Base-by-base conservation (phyloP, 1,140 invertebrate species). In the Centruroides sculpturatus region DNA sequence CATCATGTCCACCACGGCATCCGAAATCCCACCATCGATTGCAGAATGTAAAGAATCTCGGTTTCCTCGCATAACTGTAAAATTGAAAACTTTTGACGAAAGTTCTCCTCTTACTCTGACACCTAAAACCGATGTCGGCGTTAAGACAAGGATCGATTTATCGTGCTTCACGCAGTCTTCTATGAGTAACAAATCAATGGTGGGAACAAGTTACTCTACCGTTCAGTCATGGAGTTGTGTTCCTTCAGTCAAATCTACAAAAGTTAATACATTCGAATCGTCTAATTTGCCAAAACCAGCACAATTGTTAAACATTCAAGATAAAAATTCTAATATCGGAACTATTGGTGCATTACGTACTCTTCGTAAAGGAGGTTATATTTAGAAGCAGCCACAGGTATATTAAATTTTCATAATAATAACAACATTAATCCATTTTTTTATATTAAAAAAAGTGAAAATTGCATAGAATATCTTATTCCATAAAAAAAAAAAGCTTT, bases 271-370 rank as follows among this genome's bases (percentile, higher is more conserved):
- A 34, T 56, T 59, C 35, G 57, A 60, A 11, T 63, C 65, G 10
- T 64, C 62, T 36, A 41, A 60, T 35, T 58, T 64, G 62, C 65
- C 65, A 11, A 66, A 66, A 51, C 65, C 65, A 23, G 57, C 65
- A 8, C 50, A 65, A 47, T 63, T 65, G 58, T 48, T 66, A 34
- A 66, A 66, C 36, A 59, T 47, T 23, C 57, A 59, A 35, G 51
- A 59, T 35, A 55, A 56, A 12, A 59, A 51, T 35, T 46, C 55
- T 11, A 56, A 64, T 35, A 52, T 64, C 12, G 63, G 63, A 35
- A 64, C 63, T 36, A 53, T 64, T 51, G 63, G 59, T n/a, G 55
- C 63, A 36, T 23, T 64, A 34, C 47, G 63, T 48, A 64, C 59
- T 56, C 52, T 64, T n/a, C 58, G 63, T 41, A 64, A 64, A 55